Base-by-base conservation (phyloP, 2,888 invertebrate genomes). In the Tenthredo mesomela region DNA sequence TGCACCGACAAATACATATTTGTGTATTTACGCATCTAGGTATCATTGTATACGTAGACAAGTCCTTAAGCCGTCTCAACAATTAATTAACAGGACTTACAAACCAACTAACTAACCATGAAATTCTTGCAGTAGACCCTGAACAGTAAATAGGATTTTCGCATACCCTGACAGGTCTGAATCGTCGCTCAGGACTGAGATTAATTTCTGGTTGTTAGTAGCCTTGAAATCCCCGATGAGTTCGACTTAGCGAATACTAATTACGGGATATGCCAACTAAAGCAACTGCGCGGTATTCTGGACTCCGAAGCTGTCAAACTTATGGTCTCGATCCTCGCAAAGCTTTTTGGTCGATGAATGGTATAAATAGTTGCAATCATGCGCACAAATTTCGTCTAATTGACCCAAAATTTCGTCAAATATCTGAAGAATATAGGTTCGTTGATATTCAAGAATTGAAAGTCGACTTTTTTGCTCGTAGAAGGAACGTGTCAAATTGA, bases 231-330 rank as follows among this genome's bases (percentile, higher is more conserved):
- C 37, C 70, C 33, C 37, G 70, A 70, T 70, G 70, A 70, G 37
- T 70, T 70, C 5, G 70, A 70, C 70, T 70, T 70, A 70, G 70
- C 33, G 70, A 37, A 70, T 70, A 70, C 70, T 70, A 70, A 70
- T 29, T 70, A 70, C 18, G 7, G 70, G 18, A 21, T 37, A 70
- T 70, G 70, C 70, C 70, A 37, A 29, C 37, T 37, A 70, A 37
- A 37, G 21, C 37, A 15, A 70, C 18, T 37, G 70, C 70, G 37
- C 37, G 37, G 37, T 37, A 70, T 7, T 70, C 7, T 37, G 37
- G n/a, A 37, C n/a, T 70, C 70, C 7, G 29, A 70, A 37, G 33
- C 70, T 37, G 70, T 33, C 37, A 33, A 18, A 33, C 15, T 70
- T 33, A 70, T 37, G n/a, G 70, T n/a, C 37, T 33, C 18, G 29